These are phyloP conservation scores for Drosophila nigricruria DNA, from an alignment of 2,888 invertebrate genomes.

Conservation along the genomic window DNA sequence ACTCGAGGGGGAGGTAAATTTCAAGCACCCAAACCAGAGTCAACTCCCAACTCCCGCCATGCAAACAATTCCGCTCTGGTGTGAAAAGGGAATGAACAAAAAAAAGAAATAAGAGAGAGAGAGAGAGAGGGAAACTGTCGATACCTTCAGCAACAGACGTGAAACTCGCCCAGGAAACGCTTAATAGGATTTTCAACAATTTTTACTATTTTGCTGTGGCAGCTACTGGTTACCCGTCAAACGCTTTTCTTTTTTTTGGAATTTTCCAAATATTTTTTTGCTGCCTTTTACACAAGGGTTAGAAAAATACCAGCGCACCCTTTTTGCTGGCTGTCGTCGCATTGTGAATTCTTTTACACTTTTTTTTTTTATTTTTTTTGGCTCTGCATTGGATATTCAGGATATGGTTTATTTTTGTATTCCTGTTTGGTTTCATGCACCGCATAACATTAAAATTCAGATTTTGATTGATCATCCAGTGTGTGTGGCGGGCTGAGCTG, in stretches of 20 bases:
- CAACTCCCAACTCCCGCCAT: constrained; percentile 20
- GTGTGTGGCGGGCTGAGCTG: constrained; percentile 17
- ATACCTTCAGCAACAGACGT: constrained; percentile 63
- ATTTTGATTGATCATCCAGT: constrained; percentile 76
- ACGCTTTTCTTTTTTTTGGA: constrained; percentile 49
- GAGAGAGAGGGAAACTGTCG: constrained; percentile 30
- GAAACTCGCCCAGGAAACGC: constrained; percentile 65
- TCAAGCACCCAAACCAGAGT: constrained; percentile 28
- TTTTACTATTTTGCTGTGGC: constrained; percentile 73
- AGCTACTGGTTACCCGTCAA: constrained; percentile 58
- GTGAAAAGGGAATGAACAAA: constrained; percentile 36
- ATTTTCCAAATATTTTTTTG: constrained; percentile 69
- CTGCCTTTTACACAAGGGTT: constrained; percentile 65
- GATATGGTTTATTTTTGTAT: constrained; percentile 61
- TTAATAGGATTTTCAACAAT: constrained; percentile 79
- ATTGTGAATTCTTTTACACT: constrained; percentile 70
- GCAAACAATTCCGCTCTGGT: constrained; percentile 20
- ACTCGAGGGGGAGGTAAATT: constrained; percentile 11
- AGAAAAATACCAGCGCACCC: constrained; percentile 74
- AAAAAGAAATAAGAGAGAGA: constrained; percentile 1
- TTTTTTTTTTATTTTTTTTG: constrained; percentile 13
- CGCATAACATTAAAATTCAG: constrained; percentile 80
- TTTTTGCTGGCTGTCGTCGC: constrained; percentile 44
- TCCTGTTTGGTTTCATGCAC: constrained; percentile 71
- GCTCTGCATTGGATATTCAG: constrained; percentile 46